A percentile compares a stretch with the other conserved stretches of the same genome.
phyloP scores from a whole-genome alignment of 2,797 vertebrate genomes.

The Siniperca undulata region DNA sequence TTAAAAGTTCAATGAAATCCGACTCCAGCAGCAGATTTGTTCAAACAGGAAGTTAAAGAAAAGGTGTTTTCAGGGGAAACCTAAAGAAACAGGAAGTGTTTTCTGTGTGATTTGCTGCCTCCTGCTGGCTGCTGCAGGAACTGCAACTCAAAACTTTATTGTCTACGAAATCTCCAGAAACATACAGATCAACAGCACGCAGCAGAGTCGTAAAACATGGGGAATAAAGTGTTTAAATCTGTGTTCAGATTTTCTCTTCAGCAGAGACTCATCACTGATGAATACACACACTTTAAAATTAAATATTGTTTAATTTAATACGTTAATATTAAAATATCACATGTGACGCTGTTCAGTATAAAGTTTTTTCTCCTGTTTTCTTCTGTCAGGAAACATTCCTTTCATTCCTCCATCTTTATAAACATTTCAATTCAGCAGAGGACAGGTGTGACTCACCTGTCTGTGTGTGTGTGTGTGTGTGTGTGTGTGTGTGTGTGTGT shows the following conservation, averaged over 20 bases:
- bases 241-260: too few relatives aligned
- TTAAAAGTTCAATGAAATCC: neutral
- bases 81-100: neutral
- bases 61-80: conserved; percentile 7
- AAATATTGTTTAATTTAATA: neutral
- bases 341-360: neutral
- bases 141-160: neutral
- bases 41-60: conserved; percentile 1
- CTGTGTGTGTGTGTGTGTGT: neutral
- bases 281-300: neutral
- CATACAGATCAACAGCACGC: neutral
- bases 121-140: conserved; percentile 29
- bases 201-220: neutral
- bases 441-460: neutral
- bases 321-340: too few relatives aligned
- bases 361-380: neutral
- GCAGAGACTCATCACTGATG: too few relatives aligned
- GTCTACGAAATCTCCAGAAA: neutral
- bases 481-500: neutral
- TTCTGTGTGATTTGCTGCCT: conserved; percentile 22
- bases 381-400: too few relatives aligned
- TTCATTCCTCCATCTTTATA: too few relatives aligned
- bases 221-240: neutral
- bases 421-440: neutral
- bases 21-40: neutral